Percentiles rank a stretch among this genome's conserved stretches.
phyloP scores from a whole-genome alignment of 1,140 invertebrate species.

The Trichogramma pretiosum region DNA sequence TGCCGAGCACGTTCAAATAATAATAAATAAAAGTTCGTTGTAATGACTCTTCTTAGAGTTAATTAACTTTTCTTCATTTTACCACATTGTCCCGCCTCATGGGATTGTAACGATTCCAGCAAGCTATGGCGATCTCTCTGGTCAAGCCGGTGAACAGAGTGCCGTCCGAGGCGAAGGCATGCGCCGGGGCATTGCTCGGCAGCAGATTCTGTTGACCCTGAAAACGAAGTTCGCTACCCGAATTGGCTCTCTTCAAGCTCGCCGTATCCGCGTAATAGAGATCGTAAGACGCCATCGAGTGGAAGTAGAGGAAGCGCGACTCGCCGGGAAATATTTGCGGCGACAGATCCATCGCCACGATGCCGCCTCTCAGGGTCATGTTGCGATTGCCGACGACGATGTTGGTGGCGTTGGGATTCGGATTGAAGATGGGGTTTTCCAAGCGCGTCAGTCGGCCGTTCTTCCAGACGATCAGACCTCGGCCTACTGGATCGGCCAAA shows the following conservation, averaged over 20 bases:
- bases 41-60: too few species aligned
- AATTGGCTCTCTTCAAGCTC: conserved; percentile 20
- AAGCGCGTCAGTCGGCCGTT: conserved; percentile 17
- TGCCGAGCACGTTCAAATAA: too few species aligned
- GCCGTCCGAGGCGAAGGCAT: conserved; percentile 31
- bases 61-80: too few species aligned
- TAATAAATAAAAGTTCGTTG: too few species aligned
- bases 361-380: conserved; percentile 36
- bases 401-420: conserved; percentile 2
- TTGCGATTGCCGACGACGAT: neutral
- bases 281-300: conserved; percentile 32
- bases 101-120: conserved; percentile 30
- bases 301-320: conserved; percentile 29
- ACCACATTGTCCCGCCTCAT: conserved; percentile 18
- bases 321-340: conserved; percentile 16
- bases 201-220: conserved; percentile 34
- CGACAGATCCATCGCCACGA: conserved; percentile 36
- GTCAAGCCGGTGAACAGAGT: conserved; percentile 34
- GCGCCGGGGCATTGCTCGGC: conserved; percentile 2
- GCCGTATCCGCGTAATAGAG: conserved; percentile 26
- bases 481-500: conserved; percentile 33
- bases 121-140: conserved; percentile 30
- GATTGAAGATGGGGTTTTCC: conserved; percentile 25
- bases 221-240: conserved; percentile 16
- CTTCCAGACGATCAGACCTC: conserved; percentile 28